Conservation (phyloP, 1,140 invertebrate species). For the Chelonus insularis region DNA sequence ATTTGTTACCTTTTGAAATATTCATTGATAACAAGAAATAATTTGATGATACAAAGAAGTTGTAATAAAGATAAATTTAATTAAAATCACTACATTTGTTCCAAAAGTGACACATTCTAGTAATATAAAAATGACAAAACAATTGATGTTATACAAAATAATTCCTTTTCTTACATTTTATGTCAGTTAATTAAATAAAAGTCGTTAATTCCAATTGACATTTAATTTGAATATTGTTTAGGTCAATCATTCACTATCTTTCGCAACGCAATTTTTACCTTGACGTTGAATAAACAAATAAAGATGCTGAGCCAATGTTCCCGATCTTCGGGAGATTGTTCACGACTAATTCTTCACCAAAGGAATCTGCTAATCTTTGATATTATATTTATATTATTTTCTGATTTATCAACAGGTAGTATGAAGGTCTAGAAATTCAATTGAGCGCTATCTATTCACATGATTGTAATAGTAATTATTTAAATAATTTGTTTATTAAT, state of each 20-base stretch:
- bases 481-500: no score
- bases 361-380: no score
- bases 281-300: slow-evolving; percentile 29
- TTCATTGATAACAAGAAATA: not conserved
- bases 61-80: slow-evolving; percentile 2
- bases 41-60: not conserved
- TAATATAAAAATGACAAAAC: not conserved
- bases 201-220: not conserved
- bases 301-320: slow-evolving; percentile 22
- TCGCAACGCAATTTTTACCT: slow-evolving; percentile 30
- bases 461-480: no score
- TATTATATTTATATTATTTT: not conserved
- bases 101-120: slow-evolving; percentile 2
- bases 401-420: not conserved
- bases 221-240: not conserved
- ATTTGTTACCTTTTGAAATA: no score
- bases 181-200: not conserved
- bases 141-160: not conserved
- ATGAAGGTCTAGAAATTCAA: not conserved
- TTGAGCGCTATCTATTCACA: not conserved
- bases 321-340: slow-evolving; percentile 5
- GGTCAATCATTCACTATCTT: not conserved
- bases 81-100: not conserved
- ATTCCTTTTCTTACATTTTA: not conserved
- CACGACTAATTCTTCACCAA: slow-evolving; percentile 2